Evolutionary conservation across 2,888 invertebrate species (phyloP).

Genomic region (Adineta ricciae): DNA sequence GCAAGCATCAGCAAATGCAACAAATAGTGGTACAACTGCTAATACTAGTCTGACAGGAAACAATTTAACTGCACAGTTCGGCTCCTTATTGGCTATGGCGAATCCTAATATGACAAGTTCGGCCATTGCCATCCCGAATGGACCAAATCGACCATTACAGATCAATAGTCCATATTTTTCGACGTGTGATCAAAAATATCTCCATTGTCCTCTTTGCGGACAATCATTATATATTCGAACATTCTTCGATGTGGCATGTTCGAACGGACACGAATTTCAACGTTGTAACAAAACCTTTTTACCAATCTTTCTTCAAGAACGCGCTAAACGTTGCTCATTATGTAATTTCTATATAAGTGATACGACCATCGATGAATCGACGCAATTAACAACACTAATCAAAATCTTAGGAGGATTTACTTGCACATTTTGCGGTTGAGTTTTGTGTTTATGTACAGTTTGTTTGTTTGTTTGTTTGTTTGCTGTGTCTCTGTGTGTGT

Average conservation of each 20-base stretch:
- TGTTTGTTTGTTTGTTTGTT: background rate
- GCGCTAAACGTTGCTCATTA: conserved; percentile 12
- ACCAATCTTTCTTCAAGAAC: conserved; percentile 3
- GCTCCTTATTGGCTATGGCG: background rate
- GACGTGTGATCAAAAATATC: conserved; percentile 3
- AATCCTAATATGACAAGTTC: conserved; percentile 4
- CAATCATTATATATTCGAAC: background rate
- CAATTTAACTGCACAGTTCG: background rate
- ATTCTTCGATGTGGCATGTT: background rate
- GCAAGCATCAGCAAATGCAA: background rate
- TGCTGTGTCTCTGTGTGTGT: background rate
- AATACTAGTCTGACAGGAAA: background rate
- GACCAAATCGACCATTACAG: background rate
- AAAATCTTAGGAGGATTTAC: conserved; percentile 11
- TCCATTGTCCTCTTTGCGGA: background rate
- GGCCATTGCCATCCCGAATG: background rate
- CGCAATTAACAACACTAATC: background rate
- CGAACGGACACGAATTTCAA: conserved; percentile 18
- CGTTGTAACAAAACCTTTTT: conserved; percentile 20
- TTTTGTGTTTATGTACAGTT: background rate
- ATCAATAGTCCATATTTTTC: background rate
- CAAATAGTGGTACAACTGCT: background rate
- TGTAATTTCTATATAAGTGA: conserved; percentile 21
- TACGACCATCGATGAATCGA: background rate
- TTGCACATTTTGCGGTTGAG: conserved; percentile 4